phyloP scores from a whole-genome alignment of 1,140 invertebrate species.

The Myzus persicae region DNA sequence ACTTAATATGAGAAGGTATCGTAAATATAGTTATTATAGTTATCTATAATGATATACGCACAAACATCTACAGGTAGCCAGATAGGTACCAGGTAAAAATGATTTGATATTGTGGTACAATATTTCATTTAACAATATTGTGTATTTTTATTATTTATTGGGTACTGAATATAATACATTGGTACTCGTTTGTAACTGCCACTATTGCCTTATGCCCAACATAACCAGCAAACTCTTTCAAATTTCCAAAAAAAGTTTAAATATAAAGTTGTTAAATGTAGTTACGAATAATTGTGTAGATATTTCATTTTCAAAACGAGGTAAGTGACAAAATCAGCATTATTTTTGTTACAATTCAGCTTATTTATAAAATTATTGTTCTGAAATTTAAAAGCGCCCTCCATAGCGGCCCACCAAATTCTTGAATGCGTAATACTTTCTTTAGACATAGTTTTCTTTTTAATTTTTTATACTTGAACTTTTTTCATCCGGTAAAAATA shows the following conservation, averaged over 20 bases:
- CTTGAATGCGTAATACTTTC: neutral
- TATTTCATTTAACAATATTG: neutral
- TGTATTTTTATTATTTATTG: neutral
- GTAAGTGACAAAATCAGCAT: neutral
- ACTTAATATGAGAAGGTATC: neutral
- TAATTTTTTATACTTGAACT: neutral
- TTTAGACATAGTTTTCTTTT: neutral
- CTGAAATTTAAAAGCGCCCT: neutral
- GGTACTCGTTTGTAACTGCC: neutral
- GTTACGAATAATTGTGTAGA: neutral
- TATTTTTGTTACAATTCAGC: neutral
- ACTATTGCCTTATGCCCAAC: neutral
- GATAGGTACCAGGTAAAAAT: neutral
- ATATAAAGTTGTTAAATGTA: neutral
- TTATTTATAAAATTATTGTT: neutral
- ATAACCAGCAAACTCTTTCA: too few relatives aligned
- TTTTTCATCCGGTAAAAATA: neutral
- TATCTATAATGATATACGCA: neutral
- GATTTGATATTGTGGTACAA: neutral
- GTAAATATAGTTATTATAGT: neutral
- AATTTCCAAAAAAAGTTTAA: neutral
- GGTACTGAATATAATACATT: neutral
- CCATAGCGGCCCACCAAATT: neutral
- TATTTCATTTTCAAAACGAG: neutral
- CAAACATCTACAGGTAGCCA: too few relatives aligned